Percentiles rank a stretch among this genome's conserved stretches.
Evolutionary conservation across 2,888 invertebrate species (phyloP).

Genomic region (Clanis bilineata): DNA sequence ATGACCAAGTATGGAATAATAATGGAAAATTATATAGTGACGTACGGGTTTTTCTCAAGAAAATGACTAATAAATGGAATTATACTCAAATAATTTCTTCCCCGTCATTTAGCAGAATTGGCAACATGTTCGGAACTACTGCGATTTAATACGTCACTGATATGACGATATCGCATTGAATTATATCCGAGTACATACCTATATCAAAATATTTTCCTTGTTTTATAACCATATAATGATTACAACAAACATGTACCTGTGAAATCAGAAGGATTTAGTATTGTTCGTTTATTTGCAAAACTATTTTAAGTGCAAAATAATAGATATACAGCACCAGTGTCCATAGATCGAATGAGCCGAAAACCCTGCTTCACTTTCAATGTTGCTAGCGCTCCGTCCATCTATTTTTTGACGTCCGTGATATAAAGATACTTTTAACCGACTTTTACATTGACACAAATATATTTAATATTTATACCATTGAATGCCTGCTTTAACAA

Average conservation of each 20-base stretch:
- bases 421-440: too few species aligned
- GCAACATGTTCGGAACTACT: background rate
- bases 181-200: background rate
- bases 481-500: too few species aligned
- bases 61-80: slow-evolving; percentile 8
- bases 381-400: too few species aligned
- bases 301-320: too few species aligned
- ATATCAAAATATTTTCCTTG: background rate
- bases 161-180: background rate
- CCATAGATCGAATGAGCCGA: too few species aligned
- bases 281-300: background rate
- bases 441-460: too few species aligned
- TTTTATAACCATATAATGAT: background rate
- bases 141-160: background rate
- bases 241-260: background rate
- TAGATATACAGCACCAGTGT: too few species aligned
- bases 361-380: too few species aligned
- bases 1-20: background rate
- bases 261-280: background rate
- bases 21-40: background rate
- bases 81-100: background rate
- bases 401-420: too few species aligned
- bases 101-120: background rate
- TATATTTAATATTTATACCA: too few species aligned
- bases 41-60: slow-evolving; percentile 1